These are phyloP conservation scores for Geotrypetes seraphini DNA, from an alignment of 2,797 vertebrate genomes.

Conservation along the genomic window DNA sequence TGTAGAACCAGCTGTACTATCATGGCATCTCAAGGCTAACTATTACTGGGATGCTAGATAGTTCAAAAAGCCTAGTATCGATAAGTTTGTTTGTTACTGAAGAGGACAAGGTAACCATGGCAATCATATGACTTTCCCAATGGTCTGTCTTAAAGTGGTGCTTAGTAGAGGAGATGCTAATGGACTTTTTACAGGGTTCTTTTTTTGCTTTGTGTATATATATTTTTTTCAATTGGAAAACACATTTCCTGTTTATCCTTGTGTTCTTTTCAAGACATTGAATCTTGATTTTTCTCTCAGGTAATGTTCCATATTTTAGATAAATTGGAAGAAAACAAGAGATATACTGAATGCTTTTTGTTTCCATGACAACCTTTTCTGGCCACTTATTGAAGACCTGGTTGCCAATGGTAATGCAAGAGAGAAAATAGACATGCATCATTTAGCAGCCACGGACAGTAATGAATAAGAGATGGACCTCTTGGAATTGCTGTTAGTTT, in stretches of 20 bases:
- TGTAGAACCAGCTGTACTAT: too few relatives aligned
- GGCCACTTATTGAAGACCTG: conserved; percentile 54
- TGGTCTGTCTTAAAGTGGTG: too few relatives aligned
- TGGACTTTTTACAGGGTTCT: too few relatives aligned
- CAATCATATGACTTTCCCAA: too few relatives aligned
- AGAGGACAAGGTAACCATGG: too few relatives aligned
- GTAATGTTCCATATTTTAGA: conserved; percentile 52
- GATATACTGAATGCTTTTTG: conserved; percentile 56
- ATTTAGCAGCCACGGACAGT: conserved; percentile 52
- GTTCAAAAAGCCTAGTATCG: too few relatives aligned
- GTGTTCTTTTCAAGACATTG: conserved; percentile 46
- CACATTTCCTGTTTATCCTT: conserved; percentile 46
- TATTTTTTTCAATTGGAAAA: conserved; percentile 38
- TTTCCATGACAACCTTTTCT: conserved; percentile 66
- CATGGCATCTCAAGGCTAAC: too few relatives aligned
- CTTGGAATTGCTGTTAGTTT: too few relatives aligned
- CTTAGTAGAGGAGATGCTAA: too few relatives aligned
- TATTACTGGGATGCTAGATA: too few relatives aligned
- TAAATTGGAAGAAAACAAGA: conserved; percentile 58
- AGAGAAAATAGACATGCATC: conserved; percentile 61
- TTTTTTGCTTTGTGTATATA: too few relatives aligned
- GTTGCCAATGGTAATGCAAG: conserved; percentile 64
- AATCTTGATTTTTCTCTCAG: conserved; percentile 51
- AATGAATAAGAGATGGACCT: conserved; percentile 42
- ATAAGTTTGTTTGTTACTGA: too few relatives aligned